A percentile compares a stretch with the other conserved stretches of the same genome.
phyloP scores from a whole-genome alignment of 2,113 vertebrate species.

The Trogon surrucura region DNA sequence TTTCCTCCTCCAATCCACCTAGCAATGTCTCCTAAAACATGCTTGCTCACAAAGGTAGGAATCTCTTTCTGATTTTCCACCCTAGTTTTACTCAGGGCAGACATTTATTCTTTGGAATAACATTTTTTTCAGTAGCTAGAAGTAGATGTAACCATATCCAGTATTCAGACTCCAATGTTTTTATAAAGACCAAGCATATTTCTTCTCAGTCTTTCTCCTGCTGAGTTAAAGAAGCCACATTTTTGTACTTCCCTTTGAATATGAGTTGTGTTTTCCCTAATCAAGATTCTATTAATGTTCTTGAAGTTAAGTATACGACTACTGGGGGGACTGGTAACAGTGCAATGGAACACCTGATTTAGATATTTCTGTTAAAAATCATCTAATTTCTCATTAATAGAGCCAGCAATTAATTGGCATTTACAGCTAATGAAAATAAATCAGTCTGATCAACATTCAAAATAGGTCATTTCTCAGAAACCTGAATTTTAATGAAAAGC shows the following conservation, averaged over 20 bases:
- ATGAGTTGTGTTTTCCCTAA: not conserved
- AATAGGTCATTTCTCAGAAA: not conserved
- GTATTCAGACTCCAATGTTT: not conserved
- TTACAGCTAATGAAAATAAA: slow-evolving; percentile 6
- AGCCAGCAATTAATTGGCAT: not conserved
- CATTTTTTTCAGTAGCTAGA: not conserved
- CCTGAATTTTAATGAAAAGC: not conserved
- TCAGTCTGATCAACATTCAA: not conserved
- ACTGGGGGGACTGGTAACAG: not conserved
- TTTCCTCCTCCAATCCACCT: not conserved
- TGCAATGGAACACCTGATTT: not conserved
- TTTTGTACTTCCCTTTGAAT: not conserved
- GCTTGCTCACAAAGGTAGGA: not conserved
- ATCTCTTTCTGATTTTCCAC: not conserved
- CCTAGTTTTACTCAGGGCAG: not conserved
- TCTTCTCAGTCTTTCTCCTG: not conserved
- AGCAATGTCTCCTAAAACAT: not conserved
- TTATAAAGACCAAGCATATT: not conserved
- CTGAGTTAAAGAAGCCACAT: not conserved
- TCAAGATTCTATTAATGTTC: not conserved
- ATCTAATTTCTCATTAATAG: not conserved
- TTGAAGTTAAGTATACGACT: not conserved
- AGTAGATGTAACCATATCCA: not conserved
- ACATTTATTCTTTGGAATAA: not conserved
- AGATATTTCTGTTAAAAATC: not conserved